Base-by-base conservation (phyloP, 2,888 invertebrate genomes). In the Agrotis exclamationis region DNA sequence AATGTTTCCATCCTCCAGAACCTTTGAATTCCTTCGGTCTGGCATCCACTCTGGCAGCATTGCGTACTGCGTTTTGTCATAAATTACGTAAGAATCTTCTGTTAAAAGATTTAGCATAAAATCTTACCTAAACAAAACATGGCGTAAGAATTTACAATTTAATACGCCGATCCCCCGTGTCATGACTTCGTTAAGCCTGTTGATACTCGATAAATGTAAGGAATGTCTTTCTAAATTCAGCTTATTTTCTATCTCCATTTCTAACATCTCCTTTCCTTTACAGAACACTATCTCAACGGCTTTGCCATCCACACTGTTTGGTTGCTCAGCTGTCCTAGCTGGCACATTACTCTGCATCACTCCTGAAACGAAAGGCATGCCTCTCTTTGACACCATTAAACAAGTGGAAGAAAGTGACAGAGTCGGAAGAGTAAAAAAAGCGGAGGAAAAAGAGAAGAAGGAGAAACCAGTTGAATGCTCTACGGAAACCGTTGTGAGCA, bases 241-340 rank as follows among this genome's bases (percentile, higher is more conserved):
- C 6, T n/a, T 1, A 16, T 28, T 44, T 51, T 47, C 14, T 24
- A 20, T 6, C 20, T 3, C 7, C 5, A 33, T 47, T 9, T 18
- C 13, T 18, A 6, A 22, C 14, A 22, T 24, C 6, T 60, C 24
- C 16, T 24, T 20, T 53, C 20, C 92, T 91, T 59, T 91, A 93
- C 92, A 96, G 96, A 90, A 93, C 33, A 89, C 92, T 7, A 80
- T 95, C 22, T 95, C 93, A 16, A 87, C 88, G 53, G 84, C 90
- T 0, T 86, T 96, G 0, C 96, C 96, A 0, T 83, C 94, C 2
- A 84, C 95, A 47, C 89, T 95, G 45, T 96, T 96, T 80, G 94
- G 95, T 0, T 87, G 86, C 3, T 89, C 93, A 18, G 90, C 96
- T 0, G 65, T 93, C 7, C 63, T 91, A 5, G 84, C 95, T 0